Evolutionary conservation across 2,113 vertebrate species (phyloP).

Genomic region (Plestiodon gilberti): DNA sequence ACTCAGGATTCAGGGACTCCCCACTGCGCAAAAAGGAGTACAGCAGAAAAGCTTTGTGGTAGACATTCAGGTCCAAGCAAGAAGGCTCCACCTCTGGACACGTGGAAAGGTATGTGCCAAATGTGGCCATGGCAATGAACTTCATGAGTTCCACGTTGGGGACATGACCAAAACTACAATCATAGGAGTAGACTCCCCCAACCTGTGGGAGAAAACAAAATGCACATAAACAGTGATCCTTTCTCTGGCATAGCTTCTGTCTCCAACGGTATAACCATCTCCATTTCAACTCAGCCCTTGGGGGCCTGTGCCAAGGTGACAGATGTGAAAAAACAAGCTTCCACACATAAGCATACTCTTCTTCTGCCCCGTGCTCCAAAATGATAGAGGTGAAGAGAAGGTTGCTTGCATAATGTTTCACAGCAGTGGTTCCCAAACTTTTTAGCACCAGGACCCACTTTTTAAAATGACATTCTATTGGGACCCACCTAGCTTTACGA

Average conservation of each 20-base stretch:
- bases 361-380: background rate
- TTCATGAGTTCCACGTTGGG: slow-evolving; percentile 98
- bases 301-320: background rate
- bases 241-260: background rate
- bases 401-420: background rate
- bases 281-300: background rate
- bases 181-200: slow-evolving; percentile 93
- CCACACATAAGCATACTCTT: background rate
- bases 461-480: too few relatives aligned
- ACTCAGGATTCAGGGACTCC: slow-evolving; percentile 92
- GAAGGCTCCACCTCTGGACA: slow-evolving; percentile 86
- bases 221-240: background rate
- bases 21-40: slow-evolving; percentile 94
- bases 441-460: too few relatives aligned
- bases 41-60: slow-evolving; percentile 93
- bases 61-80: slow-evolving; percentile 88
- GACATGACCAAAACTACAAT: slow-evolving; percentile 97
- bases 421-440: too few relatives aligned
- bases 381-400: background rate
- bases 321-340: background rate
- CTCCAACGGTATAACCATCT: background rate
- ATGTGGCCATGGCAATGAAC: slow-evolving; percentile 96
- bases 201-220: slow-evolving; percentile 76
- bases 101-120: slow-evolving; percentile 92
- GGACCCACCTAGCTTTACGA: too few relatives aligned